Conservation (phyloP, 2,888 invertebrate species). For the Pycnomerus fuliginosus region DNA sequence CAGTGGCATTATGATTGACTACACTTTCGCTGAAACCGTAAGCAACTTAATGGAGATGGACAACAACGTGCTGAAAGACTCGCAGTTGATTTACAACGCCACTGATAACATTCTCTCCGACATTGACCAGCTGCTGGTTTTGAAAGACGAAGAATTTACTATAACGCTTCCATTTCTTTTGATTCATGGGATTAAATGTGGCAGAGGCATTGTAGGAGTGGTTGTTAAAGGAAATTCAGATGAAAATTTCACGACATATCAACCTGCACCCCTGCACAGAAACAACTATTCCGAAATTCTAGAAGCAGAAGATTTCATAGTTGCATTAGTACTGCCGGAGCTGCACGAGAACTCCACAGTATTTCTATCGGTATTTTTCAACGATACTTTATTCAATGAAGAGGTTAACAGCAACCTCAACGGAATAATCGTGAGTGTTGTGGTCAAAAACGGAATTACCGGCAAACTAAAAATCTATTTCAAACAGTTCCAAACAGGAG, state of each 20-base stretch:
- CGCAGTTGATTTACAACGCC: no score
- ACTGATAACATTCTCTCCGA: no score
- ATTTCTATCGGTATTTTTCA: slow-evolving; percentile 4
- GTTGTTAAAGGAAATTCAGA: no score
- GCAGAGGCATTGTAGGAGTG: no score
- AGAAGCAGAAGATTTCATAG: slow-evolving; percentile 6
- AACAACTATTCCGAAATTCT: slow-evolving; percentile 3
- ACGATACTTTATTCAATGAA: slow-evolving; percentile 7
- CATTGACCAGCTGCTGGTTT: no score
- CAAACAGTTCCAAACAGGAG: slow-evolving; percentile 1
- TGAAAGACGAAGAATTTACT: no score
- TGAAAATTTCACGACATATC: no score
- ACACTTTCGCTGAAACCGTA: slow-evolving; percentile 1
- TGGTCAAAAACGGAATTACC: background rate
- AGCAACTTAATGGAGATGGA: slow-evolving; percentile 4
- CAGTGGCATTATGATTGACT: background rate
- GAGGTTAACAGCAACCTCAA: background rate
- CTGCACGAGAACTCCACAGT: slow-evolving; percentile 1
- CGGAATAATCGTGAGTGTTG: background rate
- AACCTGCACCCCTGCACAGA: no score
- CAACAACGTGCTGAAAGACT: background rate
- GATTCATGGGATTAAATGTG: no score
- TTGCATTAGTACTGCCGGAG: slow-evolving; percentile 4
- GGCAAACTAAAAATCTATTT: slow-evolving; percentile 11
- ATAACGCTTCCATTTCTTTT: no score